Conservation (phyloP, 2,113 vertebrate species). For the Amia ocellicauda region DNA sequence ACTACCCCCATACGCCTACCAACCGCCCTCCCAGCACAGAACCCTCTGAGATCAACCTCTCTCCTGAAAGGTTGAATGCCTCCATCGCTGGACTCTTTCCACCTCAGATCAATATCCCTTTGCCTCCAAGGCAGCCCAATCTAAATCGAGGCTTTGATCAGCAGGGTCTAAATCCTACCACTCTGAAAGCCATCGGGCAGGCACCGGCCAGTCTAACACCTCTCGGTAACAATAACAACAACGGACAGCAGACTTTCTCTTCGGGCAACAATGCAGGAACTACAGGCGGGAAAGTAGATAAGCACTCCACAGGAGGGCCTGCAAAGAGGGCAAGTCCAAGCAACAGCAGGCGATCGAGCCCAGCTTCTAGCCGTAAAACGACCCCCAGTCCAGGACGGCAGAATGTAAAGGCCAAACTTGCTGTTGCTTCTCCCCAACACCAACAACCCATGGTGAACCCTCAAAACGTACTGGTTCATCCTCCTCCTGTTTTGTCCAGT, state of each 20-base stretch:
- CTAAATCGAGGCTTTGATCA: slow-evolving; percentile 94
- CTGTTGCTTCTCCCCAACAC: slow-evolving; percentile 68
- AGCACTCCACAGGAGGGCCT: slow-evolving; percentile 72
- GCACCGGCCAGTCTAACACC: slow-evolving; percentile 79
- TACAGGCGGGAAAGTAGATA: slow-evolving; percentile 76
- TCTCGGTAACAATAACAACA: slow-evolving; percentile 56
- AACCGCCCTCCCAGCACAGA: slow-evolving; percentile 97
- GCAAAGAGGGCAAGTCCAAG: slow-evolving; percentile 91
- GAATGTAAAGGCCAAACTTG: slow-evolving; percentile 81
- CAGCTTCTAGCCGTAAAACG: slow-evolving; percentile 87
- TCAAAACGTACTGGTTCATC: slow-evolving; percentile 74
- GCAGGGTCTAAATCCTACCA: slow-evolving; percentile 96
- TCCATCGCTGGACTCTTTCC: slow-evolving; percentile 97
- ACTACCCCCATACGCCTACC: slow-evolving; percentile 92
- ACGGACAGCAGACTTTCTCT: slow-evolving; percentile 53
- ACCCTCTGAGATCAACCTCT: slow-evolving; percentile 95
- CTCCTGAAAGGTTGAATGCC: slow-evolving; percentile 94
- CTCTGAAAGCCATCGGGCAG: slow-evolving; percentile 96
- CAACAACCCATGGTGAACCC: slow-evolving; percentile 73
- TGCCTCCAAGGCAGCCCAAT: slow-evolving; percentile 86
- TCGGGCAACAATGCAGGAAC: slow-evolving; percentile 38
- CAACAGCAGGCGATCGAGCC: slow-evolving; percentile 89
- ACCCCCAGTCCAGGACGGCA: slow-evolving; percentile 93
- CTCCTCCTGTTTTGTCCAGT: slow-evolving; percentile 66
- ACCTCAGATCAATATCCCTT: slow-evolving; percentile 97